These are phyloP conservation scores for Kryptolebias marmoratus DNA, from an alignment of 2,113 vertebrate species.

Conservation along the genomic window DNA sequence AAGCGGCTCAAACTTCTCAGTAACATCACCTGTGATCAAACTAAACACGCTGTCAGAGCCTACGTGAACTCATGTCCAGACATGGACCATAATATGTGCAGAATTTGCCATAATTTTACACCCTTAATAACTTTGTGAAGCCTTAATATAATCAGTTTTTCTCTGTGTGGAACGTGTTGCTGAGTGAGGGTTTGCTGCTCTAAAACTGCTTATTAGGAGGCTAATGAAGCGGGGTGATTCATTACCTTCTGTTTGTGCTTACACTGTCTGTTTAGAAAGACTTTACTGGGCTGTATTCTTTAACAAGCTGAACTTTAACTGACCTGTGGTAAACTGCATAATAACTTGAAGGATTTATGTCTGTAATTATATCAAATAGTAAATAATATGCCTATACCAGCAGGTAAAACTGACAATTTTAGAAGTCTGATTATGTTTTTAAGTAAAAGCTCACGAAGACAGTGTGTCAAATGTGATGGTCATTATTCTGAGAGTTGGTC, in stretches of 20 bases:
- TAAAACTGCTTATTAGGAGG: background rate
- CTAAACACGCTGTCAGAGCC: background rate
- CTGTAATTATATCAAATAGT: background rate
- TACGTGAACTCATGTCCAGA: constrained; percentile 7
- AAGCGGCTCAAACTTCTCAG: background rate
- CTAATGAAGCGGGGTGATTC: constrained; percentile 39
- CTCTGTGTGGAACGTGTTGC: background rate
- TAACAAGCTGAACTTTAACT: constrained; percentile 25
- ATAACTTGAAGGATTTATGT: constrained; percentile 20
- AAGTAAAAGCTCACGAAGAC: no score
- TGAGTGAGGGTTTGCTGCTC: constrained; percentile 14
- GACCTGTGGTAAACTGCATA: constrained; percentile 52
- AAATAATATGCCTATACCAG: background rate
- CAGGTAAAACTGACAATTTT: no score
- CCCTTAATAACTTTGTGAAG: background rate
- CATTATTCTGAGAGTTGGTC: constrained; percentile 38
- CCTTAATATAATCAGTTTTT: background rate
- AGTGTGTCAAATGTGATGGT: constrained; percentile 40
- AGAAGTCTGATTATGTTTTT: no score
- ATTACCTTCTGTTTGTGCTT: constrained; percentile 18
- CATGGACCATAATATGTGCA: constrained; percentile 35
- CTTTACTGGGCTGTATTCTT: constrained; percentile 49
- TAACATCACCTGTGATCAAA: background rate
- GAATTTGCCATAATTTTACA: constrained; percentile 21
- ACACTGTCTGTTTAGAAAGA: constrained; percentile 3